Evolutionary conservation across 2,888 invertebrate genomes (phyloP), one percentile per base, ranked within the genome.

Genomic region (Tholera decimalis): DNA sequence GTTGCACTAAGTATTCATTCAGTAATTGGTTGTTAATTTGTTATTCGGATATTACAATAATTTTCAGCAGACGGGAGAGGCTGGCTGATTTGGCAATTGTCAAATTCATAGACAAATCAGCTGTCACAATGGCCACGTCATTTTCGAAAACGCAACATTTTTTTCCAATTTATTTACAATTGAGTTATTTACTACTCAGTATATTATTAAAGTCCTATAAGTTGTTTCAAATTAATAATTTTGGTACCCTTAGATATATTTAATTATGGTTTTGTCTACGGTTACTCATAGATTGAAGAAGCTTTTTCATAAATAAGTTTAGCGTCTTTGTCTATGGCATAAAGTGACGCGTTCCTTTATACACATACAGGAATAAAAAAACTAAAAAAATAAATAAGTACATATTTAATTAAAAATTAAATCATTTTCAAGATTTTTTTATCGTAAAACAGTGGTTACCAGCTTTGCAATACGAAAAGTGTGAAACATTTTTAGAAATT

Each of bases 81-180:
- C 89, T 89, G 91, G 94, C 94, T 95, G 95, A 95, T 94, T 95
- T 95, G 95, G 95, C 95, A 93, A 93, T 90, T 90, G 94, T 93
- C 93, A 93, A 90, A 87, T 83, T 82, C 92, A 93, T 89, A 92
- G 92, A 94, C 89, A 88, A 88, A 86, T 83, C 86, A 89, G 88
- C 93, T 94, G 95, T 95, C 95, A 95, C 77, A 76, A 68, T 65
- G 65, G 95, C 95, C 95, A 96, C 95, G 95, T 96, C 95, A 96
- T 93, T 94, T 93, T 87, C 79, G 86, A 79, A 89, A 86, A 93
- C 91, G 88, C 85, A 88, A 77, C 75, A 62, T 13, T 53, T 35
- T 20, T 44, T 26, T 39, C 13, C 0, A 15, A 11, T 33, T 37
- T 11, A 20, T 60, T 64, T 13, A n/a, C 0, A n/a, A 20, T 33